phyloP scores from a whole-genome alignment of 2,797 vertebrate species.

The Geotrypetes seraphini region DNA sequence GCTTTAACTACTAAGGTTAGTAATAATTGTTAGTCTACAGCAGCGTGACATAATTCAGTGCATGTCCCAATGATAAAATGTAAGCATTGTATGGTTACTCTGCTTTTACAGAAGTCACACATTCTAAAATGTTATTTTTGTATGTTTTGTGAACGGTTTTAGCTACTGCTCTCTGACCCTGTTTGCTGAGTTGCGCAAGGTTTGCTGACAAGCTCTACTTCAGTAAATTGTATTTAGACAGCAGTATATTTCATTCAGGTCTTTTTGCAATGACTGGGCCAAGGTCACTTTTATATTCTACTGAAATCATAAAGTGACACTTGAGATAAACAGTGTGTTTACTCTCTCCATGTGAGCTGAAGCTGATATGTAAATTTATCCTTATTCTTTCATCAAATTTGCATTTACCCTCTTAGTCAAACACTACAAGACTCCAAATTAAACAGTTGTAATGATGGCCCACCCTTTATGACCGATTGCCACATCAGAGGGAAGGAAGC shows the following conservation, averaged over 20 bases:
- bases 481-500: constrained; percentile 79
- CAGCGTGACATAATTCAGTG: too few species aligned
- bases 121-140: constrained; percentile 21
- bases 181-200: constrained; percentile 65
- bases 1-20: too few species aligned
- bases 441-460: constrained; percentile 99
- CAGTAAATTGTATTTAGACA: constrained; percentile 83
- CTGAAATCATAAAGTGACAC: constrained; percentile 99
- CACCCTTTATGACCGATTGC: constrained; percentile 92
- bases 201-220: constrained; percentile 80
- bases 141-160: constrained; percentile 30
- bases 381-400: constrained; percentile 99
- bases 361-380: constrained; percentile 99
- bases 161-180: constrained; percentile 44
- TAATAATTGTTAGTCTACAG: too few species aligned
- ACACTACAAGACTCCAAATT: constrained; percentile 96
- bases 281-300: constrained; percentile 98
- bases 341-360: constrained; percentile 93
- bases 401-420: constrained; percentile 99
- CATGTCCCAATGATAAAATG: too few species aligned
- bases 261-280: constrained; percentile 80
- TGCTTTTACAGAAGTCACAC: too few species aligned
- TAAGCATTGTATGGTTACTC: too few species aligned
- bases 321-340: constrained; percentile 99
- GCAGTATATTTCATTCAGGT: constrained; percentile 81